phyloP scores from a whole-genome alignment of 2,113 vertebrate species.

The Alligator mississippiensis region DNA sequence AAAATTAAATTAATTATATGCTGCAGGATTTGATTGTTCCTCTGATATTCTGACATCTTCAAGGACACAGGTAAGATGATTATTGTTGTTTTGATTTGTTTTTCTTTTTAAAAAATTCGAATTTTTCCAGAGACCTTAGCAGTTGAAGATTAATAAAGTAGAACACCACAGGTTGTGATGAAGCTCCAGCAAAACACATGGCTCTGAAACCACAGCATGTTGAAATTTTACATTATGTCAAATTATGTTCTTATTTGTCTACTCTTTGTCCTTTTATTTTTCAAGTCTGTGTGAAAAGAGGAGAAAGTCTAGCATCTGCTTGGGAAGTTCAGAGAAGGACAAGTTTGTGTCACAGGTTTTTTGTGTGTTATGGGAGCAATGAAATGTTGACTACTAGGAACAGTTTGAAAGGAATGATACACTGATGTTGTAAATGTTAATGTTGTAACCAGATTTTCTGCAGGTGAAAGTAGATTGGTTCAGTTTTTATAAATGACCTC shows the following conservation, averaged over 20 bases:
- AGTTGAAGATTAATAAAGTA: not conserved
- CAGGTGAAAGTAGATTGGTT: not conserved
- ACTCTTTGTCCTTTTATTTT: not conserved
- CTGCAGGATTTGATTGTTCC: not conserved
- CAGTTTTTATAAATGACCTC: not conserved
- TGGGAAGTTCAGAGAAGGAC: not conserved
- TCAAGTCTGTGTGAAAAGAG: not conserved
- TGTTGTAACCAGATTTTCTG: no score
- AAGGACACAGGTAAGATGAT: slow-evolving; percentile 28
- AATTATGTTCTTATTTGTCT: not conserved
- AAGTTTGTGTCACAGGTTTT: not conserved
- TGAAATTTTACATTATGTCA: not conserved
- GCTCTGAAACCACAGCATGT: not conserved
- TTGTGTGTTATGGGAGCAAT: not conserved
- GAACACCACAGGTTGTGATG: not conserved
- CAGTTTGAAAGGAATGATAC: not conserved
- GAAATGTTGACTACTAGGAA: no score
- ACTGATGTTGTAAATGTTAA: not conserved
- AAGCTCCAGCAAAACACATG: not conserved
- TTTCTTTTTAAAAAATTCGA: not conserved
- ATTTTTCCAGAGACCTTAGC: not conserved
- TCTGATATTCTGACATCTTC: not conserved
- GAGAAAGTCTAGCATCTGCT: not conserved
- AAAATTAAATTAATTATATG: not conserved
- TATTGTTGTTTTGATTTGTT: not conserved